Base-by-base conservation (phyloP, 2,888 invertebrate genomes). In the Dryococelus australis region DNA sequence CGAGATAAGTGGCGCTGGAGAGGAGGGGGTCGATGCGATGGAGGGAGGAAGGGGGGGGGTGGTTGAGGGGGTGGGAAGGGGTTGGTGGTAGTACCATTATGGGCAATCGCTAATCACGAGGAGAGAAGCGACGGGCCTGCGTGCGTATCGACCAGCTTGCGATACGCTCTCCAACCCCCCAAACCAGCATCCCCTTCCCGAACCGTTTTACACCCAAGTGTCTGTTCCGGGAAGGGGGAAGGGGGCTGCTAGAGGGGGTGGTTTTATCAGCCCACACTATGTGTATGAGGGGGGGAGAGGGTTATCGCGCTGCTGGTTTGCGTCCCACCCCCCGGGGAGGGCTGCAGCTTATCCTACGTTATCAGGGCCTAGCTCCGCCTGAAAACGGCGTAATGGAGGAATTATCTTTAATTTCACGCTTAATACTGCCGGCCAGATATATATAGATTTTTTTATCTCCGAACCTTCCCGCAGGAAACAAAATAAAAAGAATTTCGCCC, bases 361-460 rank as follows among this genome's bases (percentile, higher is more conserved):
- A 65, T 65, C 65, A 20, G 65, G 20, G 5, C 65, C 65, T 20
- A 5, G n/a, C n/a, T n/a, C 20, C 5, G 10, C 10, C 65, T 65
- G 65, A 65, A 65, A 65, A 65, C 65, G 65, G 65, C 65, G 65
- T 65, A 65, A 65, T 65, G 65, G 65, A 13, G 65, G 65, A 65
- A 65, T 65, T 65, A 65, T 65, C 65, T 65, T 65, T 65, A 65
- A 65, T 65, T 65, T 65, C 65, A 16, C 8, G 65, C 65, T 65
- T 65, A 65, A 20, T 65, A 13, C 65, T 20, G 65, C 20, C 16
- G 65, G 65, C 65, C 65, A 65, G 65, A 65, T 65, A 65, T 65
- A 65, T 65, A 65, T 12, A 47, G 6, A 9, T 47, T 47, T 65
- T 65, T 65, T 65, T 16, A 16, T 20, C 20, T 20, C 65, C 24